Evolutionary conservation across 2,888 invertebrate genomes (phyloP), one percentile per base, ranked within the genome.

Genomic region (Horisme vitalbata): DNA sequence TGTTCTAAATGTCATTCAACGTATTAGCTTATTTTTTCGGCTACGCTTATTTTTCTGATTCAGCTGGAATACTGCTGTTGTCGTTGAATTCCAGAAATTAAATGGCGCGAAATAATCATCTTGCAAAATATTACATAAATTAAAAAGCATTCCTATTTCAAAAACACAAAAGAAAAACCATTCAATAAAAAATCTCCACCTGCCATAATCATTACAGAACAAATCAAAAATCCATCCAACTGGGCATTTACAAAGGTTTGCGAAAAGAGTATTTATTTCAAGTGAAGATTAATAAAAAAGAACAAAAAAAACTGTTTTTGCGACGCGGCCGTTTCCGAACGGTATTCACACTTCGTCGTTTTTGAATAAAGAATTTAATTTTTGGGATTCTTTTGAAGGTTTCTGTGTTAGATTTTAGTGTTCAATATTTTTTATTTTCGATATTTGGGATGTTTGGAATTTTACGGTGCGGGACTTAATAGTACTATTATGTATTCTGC

Each of bases 201-300:
- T 43, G 50, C 50, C 55, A 52, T 26, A 33, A 52, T 49, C 27
- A 47, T 52, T 52, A 30, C 9, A 39, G 10, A 38, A 52, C 35
- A 50, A 52, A 55, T 52, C 52, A 46, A 41, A 45, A 46, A 34
- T 34, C 43, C 35, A 47, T 52, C 47, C 34, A 46, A 49, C 39
- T 33, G 50, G 30, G 11, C 36, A 31, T 35, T 36, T 21, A 49
- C 48, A 49, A 44, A 54, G 37, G 51, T 12, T 13, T 3, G 4
- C 41, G 26, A 45, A 53, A 34, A 35, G 34, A 48, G 43, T 51
- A 44, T 51, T 47, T 51, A 41, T 34, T 41, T 31, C 33, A 20
- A 34, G 28, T 11, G 21, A 39, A 50, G 38, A 50, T 47, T 46
- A 52, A 45, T 41, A 52, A 35, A 46, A 45, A 37, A 20, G 31